These are phyloP conservation scores for Mormyrus lacerda DNA, from an alignment of 2,113 vertebrate species.

Conservation along the genomic window DNA sequence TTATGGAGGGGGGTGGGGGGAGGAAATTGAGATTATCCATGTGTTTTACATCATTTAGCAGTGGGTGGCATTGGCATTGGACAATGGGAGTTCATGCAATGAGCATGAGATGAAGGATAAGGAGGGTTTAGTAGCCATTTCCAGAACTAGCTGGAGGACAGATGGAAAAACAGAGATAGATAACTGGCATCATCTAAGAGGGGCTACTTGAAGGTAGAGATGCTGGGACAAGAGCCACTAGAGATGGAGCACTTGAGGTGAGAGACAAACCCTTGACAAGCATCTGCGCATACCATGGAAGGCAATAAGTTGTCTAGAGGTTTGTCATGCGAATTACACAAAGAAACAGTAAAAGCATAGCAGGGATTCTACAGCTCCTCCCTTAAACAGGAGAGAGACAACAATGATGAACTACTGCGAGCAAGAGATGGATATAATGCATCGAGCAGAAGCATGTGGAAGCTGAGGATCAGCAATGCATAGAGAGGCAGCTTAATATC, in stretches of 20 bases:
- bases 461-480: not conserved
- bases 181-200: not conserved
- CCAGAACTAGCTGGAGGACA: not conserved
- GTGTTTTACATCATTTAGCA: not conserved
- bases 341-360: not conserved
- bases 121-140: not conserved
- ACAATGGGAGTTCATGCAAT: not conserved
- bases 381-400: not conserved
- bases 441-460: not conserved
- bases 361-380: not conserved
- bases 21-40: not conserved
- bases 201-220: not conserved
- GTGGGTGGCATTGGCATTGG: not conserved
- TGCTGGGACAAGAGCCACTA: not conserved
- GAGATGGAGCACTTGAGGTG: not conserved
- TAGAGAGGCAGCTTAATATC: not conserved
- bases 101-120: not conserved
- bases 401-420: not conserved
- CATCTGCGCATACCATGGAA: not conserved
- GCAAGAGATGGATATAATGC: not conserved
- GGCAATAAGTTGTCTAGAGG: not conserved
- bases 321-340: not conserved
- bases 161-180: not conserved
- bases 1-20: not conserved
- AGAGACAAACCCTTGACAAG: not conserved